Evolutionary conservation across 2,113 vertebrate genomes (phyloP), one percentile per base, ranked within the genome.

Genomic region (Pelmatolapia mariae): DNA sequence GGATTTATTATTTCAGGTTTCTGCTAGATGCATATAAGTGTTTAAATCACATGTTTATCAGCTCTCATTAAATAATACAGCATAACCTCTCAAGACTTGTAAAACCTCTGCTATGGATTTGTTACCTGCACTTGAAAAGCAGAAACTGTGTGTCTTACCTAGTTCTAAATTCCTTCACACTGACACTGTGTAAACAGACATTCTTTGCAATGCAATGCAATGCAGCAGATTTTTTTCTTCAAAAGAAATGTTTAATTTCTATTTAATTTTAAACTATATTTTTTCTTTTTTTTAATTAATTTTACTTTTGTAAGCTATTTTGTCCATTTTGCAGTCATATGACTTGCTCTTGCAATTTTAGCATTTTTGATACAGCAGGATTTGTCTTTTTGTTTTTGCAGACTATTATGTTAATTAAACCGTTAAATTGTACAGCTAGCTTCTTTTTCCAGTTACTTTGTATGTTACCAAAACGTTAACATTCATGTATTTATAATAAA

Each of bases 401-500:
- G 82, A 87, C 80, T 89, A 79, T 93, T 87, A 73, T 93, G 87
- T 86, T 90, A 54, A 90, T 87, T 94, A 86, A 89, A 86, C 89
- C 89, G 71, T 82, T 89, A 83, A 68, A 89, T 63, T 95, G 90
- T 90, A 95, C 86, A 93, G 63, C 40, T 84, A 90, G 82, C 63
- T 90, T 94, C 43, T 89, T 82, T 83, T 88, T 89, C 66, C 16
- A 85, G 86, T 87, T 92, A 90, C 57, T 93, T 43, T 97, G 96
- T 97, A 95, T 96, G 89, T 95, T 95, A 92, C 81, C 71, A 88
- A 90, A 83, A 89, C 86, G 45, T 95, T 92, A 94, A 94, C 86
- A 94, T 89, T 93, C 88, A 88, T 96, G 94, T 97, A 95, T 96
- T 96, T 97, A 95, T 96, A 97, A 97, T 97, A 97, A 97, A 97